A percentile compares a stretch with the other conserved stretches of the same genome.
These are phyloP conservation scores for Micromussa lordhowensis DNA, from an alignment of 92 coral and sea anemone species.

Conservation along the genomic window DNA sequence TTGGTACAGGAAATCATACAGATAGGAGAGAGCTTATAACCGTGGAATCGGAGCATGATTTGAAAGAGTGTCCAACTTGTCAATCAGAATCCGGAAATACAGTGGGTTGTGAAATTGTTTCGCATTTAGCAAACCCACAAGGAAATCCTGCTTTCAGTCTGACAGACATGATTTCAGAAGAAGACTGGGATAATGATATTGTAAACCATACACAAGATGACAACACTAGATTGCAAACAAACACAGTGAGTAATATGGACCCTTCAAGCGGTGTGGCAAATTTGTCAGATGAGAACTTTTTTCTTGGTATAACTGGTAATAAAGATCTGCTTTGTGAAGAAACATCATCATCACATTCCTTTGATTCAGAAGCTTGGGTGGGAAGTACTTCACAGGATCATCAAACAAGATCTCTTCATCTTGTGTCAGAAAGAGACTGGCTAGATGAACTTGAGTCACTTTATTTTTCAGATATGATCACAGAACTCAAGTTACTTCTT, in stretches of 20 bases:
- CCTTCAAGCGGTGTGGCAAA: not conserved
- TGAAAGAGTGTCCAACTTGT: not conserved
- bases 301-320: not conserved
- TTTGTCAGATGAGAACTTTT: not conserved
- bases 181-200: slow-evolving; percentile 43
- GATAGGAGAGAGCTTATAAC: not conserved
- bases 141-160: not conserved
- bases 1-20: not conserved
- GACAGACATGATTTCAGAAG: not conserved
- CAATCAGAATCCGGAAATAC: not conserved
- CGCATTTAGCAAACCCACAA: not conserved
- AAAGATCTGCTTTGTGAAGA: slow-evolving; percentile 24
- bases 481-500: slow-evolving; percentile 65
- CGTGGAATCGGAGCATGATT: not conserved
- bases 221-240: not conserved
- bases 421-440: slow-evolving; percentile 77
- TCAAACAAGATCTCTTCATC: slow-evolving; percentile 12
- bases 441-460: slow-evolving; percentile 78
- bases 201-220: not conserved
- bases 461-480: slow-evolving; percentile 59
- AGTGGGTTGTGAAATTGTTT: no score
- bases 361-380: slow-evolving; percentile 14
- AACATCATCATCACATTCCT: slow-evolving; percentile 29
- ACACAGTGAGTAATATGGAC: not conserved
- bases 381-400: not conserved